Evolutionary conservation across 92 coral and sea anemone genomes (phyloP), one percentile per base, ranked within the genome.

Genomic region (Metridium senile): DNA sequence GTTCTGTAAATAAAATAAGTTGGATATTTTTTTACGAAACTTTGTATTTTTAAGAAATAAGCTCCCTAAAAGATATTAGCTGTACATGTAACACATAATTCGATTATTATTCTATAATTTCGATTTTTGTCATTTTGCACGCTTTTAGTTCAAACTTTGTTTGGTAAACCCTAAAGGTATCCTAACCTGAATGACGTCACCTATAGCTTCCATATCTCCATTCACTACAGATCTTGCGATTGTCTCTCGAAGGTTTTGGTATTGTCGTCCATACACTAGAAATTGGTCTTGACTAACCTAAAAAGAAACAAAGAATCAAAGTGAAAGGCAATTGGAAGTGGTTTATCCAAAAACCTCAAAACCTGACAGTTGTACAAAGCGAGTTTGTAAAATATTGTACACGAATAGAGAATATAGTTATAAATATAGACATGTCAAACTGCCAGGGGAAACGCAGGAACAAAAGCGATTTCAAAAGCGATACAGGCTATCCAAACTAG

Each of bases 281-380:
- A 83, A 83, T 62, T 82, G 70, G 68, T 83, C 88, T 56, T 63
- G 69, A 0, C 58, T 65, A 53, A 83, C 66, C 76, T 72, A 18
- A 13, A 47, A 47, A 47, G 27, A 70, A 23, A 47, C 0, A 9
- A 29, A 2, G 20, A 62, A 18, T 10, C 67, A 17, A 1, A 9
- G n/a, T 25, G 68, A 16, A 25, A 62, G 18, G 8, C 33, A 62
- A 28, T 1, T 25, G 17, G 23, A 4, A 17, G 17, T 9, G 9
- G n/a, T 17, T 54, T 54, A 22, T 17, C 26, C 4, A 17, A 54
- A 22, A 22, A 54, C 61, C 26, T 54, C 4, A 54, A 54, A 9
- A 54, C 61, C 17, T 39, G 49, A 13, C 23, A 54, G n/a, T n/a
- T n/a, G n/a, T n/a, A n/a, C n/a, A n/a, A n/a, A n/a, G n/a, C n/a